Conservation (phyloP, 2,113 vertebrate genomes). For the Scytalopus superciliaris region DNA sequence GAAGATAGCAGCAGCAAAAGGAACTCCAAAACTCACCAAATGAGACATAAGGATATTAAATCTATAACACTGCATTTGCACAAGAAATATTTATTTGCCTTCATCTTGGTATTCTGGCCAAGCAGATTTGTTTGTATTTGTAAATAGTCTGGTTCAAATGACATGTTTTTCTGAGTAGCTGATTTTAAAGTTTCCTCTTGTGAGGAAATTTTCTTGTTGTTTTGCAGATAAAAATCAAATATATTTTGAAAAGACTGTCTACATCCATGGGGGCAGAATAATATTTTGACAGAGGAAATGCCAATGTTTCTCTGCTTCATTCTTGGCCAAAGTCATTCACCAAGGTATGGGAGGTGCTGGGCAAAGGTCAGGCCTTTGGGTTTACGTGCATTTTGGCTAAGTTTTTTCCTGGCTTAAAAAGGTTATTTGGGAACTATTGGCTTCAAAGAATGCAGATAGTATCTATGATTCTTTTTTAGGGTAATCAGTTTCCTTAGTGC, state of each 20-base stretch:
- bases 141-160: conserved; percentile 35
- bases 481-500: not conserved
- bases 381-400: not conserved
- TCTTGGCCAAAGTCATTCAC: conserved; percentile 19
- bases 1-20: not conserved
- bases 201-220: conserved; percentile 54
- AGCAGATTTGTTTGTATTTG: conserved; percentile 29
- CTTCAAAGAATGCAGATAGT: not conserved
- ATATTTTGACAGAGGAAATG: conserved; percentile 63
- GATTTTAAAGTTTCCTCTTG: conserved; percentile 41
- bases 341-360: conserved; percentile 35
- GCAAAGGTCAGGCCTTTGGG: conserved; percentile 7
- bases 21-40: not conserved
- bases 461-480: not conserved
- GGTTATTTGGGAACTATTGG: not conserved
- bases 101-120: conserved; percentile 1
- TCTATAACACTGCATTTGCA: not conserved
- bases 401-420: not conserved
- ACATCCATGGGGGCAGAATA: conserved; percentile 41
- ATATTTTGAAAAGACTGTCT: conserved; percentile 48
- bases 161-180: conserved; percentile 4
- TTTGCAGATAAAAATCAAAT: conserved; percentile 61
- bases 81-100: conserved; percentile 26
- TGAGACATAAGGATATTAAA: not conserved
- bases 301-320: conserved; percentile 34